Evolutionary conservation across 2,888 invertebrate species (phyloP), one percentile per base, ranked within the genome.

Genomic region (Andrena flavipes): DNA sequence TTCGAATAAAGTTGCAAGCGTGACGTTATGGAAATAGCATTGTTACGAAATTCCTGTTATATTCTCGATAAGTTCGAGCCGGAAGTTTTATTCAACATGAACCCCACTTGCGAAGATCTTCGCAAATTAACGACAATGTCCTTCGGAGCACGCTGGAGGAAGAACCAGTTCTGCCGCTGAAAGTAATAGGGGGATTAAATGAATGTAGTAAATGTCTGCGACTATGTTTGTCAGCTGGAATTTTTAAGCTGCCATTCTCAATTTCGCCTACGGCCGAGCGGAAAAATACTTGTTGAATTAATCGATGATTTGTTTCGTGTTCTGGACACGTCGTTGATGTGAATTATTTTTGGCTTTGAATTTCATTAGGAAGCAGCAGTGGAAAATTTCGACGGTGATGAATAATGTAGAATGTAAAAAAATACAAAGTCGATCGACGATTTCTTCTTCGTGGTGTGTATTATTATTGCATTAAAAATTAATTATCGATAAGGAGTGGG

Each of bases 111-210:
- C 13, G 69, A 35, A 35, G 23, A 56, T 35, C 69, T 56, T 69
- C 23, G 16, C 23, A 26, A 33, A 56, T 69, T 35, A 69, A 16
- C 69, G 54, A 56, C 23, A 23, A 56, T 13, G 69, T 56, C 26
- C 69, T 56, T 35, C 56, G n/a, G 23, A 16, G 23, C 33, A 20
- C 13, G 23, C 35, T 33, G 68, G 51, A 33, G 4, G 54, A 33
- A 35, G 35, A 69, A 69, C 68, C 68, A 69, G 68, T 69, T 69
- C 68, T 16, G 33, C 2, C 29, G 35, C 23, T 29, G 33, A 33
- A 69, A 33, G 51, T 54, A 33, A 68, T 35, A 68, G 54, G 16
- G 54, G 4, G 16, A 8, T 6, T 20, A 4, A 20, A 23, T 33
- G 16, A 23, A 69, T 33, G 20, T 30, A 20, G 30, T 13, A 6